These are phyloP conservation scores for Lordiphosa mommai DNA, from an alignment of 1,140 invertebrate species.

Conservation along the genomic window DNA sequence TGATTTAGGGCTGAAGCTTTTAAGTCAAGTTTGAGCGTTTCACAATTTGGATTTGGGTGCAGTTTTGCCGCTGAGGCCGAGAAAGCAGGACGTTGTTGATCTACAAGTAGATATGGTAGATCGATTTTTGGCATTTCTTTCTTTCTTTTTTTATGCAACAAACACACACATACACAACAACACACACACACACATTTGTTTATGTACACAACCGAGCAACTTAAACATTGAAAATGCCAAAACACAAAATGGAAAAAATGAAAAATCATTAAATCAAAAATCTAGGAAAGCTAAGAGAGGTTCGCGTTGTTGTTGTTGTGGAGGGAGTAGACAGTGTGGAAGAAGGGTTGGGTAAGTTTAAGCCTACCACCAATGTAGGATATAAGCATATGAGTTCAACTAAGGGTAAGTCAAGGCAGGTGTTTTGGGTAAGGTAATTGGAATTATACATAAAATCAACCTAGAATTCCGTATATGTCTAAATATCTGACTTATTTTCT, in stretches of 20 bases:
- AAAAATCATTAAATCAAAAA: constrained; percentile 17
- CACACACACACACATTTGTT: constrained; percentile 34
- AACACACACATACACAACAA: constrained; percentile 57
- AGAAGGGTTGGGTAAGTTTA: too few species aligned
- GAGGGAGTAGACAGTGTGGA: neutral
- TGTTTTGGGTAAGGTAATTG: too few species aligned
- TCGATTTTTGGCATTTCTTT: constrained; percentile 55
- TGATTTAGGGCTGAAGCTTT: constrained; percentile 11
- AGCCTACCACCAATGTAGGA: too few species aligned
- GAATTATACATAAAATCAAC: too few species aligned
- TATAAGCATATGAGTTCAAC: too few species aligned
- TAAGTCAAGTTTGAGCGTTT: constrained; percentile 46
- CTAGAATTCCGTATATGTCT: too few species aligned
- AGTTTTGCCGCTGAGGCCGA: constrained; percentile 79
- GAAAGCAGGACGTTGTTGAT: constrained; percentile 80
- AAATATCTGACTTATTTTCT: too few species aligned
- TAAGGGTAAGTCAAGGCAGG: too few species aligned
- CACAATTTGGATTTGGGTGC: constrained; percentile 72
- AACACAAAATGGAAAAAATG: constrained; percentile 39
- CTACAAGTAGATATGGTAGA: constrained; percentile 80
- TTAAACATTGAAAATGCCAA: constrained; percentile 46
- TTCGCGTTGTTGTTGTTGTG: constrained; percentile 2
- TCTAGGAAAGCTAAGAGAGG: constrained; percentile 2
- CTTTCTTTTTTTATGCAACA: constrained; percentile 20
- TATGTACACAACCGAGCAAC: constrained; percentile 46